Conservation (phyloP, 2,797 vertebrate genomes). For the Karalla daura region DNA sequence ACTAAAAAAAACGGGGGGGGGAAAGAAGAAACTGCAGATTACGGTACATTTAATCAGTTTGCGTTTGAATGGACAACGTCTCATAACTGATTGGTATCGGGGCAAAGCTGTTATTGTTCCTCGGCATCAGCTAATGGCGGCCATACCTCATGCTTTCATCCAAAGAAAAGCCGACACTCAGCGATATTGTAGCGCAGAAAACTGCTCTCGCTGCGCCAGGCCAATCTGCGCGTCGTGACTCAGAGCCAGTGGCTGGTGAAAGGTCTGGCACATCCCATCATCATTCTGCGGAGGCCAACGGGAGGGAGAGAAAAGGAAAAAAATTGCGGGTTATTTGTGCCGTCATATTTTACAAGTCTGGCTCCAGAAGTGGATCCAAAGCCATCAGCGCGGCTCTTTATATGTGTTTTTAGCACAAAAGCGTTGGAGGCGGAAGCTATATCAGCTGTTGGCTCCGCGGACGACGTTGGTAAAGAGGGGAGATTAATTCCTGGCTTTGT, state of each 20-base stretch:
- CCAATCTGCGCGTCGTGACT: conserved; percentile 15
- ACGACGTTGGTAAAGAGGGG: not conserved
- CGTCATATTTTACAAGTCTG: not conserved
- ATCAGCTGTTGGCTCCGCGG: not conserved
- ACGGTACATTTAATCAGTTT: conserved; percentile 18
- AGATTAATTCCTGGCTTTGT: not conserved
- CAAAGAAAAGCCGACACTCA: conserved; percentile 36
- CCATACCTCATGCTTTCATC: conserved; percentile 54
- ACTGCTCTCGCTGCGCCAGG: conserved; percentile 15
- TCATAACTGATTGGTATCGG: conserved; percentile 47
- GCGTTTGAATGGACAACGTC: conserved; percentile 24
- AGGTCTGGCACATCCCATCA: conserved; percentile 14
- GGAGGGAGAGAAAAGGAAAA: not conserved
- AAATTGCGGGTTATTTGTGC: not conserved
- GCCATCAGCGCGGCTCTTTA: not conserved
- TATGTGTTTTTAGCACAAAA: not conserved
- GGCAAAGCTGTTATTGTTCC: conserved; percentile 57
- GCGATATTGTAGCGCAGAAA: conserved; percentile 12
- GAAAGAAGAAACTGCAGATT: not conserved
- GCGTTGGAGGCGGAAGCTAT: not conserved
- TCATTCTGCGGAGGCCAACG: conserved; percentile 6
- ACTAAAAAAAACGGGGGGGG: conserved; percentile 5
- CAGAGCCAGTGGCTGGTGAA: conserved; percentile 34
- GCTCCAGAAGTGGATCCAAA: not conserved
- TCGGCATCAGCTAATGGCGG: conserved; percentile 47